phyloP scores from a whole-genome alignment of 1,140 invertebrate genomes.

The Micrasema longulum region DNA sequence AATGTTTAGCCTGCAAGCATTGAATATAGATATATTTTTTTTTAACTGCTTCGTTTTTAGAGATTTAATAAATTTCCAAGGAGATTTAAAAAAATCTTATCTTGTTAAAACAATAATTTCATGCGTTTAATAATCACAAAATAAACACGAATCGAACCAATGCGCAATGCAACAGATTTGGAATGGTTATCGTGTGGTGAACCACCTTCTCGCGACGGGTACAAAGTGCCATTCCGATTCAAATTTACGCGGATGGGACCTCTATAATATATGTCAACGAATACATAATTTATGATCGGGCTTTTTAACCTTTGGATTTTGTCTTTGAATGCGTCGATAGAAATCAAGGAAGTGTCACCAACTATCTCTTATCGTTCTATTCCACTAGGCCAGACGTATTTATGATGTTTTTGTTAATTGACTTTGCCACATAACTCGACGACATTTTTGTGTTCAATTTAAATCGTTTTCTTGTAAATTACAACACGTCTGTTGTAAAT shows the following conservation, averaged over 20 bases:
- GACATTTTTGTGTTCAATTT: slow-evolving; percentile 1
- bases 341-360: slow-evolving; percentile 19
- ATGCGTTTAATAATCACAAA: no score
- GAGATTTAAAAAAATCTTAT: no score
- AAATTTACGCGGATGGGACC: slow-evolving; percentile 36
- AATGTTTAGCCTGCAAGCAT: no score
- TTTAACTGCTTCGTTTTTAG: no score
- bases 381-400: slow-evolving; percentile 4
- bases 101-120: no score
- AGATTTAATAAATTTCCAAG: no score
- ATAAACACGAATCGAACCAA: no score
- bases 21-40: no score
- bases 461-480: slow-evolving; percentile 24
- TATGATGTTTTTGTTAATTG: slow-evolving; percentile 31
- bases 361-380: slow-evolving; percentile 14
- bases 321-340: slow-evolving; percentile 10
- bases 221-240: slow-evolving; percentile 36
- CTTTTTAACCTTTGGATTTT: slow-evolving; percentile 40
- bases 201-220: neutral
- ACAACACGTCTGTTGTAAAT: neutral
- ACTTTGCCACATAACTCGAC: slow-evolving; percentile 33
- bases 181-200: slow-evolving; percentile 13
- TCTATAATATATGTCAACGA: slow-evolving; percentile 42
- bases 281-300: slow-evolving; percentile 37
- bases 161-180: no score